Evolutionary conservation across 2,113 vertebrate genomes (phyloP), one percentile per base, ranked within the genome.

Genomic region (Alosa alosa): DNA sequence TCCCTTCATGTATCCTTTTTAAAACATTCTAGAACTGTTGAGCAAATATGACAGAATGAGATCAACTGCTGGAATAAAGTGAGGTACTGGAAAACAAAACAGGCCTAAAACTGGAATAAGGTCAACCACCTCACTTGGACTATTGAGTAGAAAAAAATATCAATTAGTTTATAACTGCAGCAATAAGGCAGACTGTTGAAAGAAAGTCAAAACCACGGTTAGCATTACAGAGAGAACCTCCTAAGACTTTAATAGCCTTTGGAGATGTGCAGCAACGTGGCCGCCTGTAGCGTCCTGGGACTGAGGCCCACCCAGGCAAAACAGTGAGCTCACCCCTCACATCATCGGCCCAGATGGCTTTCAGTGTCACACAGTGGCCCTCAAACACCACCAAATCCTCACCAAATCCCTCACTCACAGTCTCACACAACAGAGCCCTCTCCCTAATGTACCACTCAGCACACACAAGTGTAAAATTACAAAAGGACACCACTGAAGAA

Each of bases 311-410:
- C 68, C 68, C 68, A 75, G 31, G 68, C 68, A 36, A 75, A 75
- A 36, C 68, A 75, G 68, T 75, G 68, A 75, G 68, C 68, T 75
- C 68, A 75, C 11, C 31, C 68, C 10, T 75, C 68, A 36, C 68
- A 75, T 75, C 68, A 25, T 75, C 68, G 11, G 13, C 68, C 68
- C 68, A 75, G 11, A 36, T 75, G 25, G 68, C n/a, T 75, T 36
- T 75, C 68, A 36, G 1, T 39, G 25, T 75, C 68, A 13, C 31
- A 39, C 68, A 31, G 68, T 36, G 31, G 31, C 68, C 25, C 68
- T 75, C 68, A 13, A 11, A 36, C 8, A 1, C 25, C 9, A 75
- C 22, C 60, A 25, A 64, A n/a, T 64, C 22, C 60, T n/a, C 55
- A 60, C 57, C 57, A 60, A 60, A 60, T 11, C 57, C 7, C 18